Evolutionary conservation across 2,888 invertebrate genomes (phyloP), one percentile per base, ranked within the genome.

Genomic region (Brenthis daphne): DNA sequence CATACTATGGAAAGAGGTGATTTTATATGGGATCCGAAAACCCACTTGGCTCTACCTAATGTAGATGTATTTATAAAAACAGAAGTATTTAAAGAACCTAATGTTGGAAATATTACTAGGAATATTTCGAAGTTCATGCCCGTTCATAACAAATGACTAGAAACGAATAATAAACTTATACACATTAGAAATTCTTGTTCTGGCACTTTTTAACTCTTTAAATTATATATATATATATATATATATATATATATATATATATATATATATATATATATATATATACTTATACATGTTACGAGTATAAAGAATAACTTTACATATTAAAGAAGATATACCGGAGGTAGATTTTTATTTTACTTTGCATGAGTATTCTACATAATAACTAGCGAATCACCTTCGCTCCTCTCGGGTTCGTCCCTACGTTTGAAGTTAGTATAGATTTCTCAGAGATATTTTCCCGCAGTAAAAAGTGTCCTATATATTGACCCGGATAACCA

Each of bases 11-110:
- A 85, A 5, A 75, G 67, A n/a, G 78, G 77, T 53, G 76, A 82
- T 16, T 75, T 68, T 37, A 79, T 74, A 33, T 85, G 85, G 84
- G 77, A 82, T 69, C 80, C 83, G n/a, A 81, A 78, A 72, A 74
- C 51, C 12, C 75, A 77, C 47, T 24, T 77, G 6, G 57, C 80
- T 50, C 70, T 85, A 33, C 84, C 86, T 2, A 79, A 84, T 58
- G 80, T 85, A 1, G 83, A 82, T 57, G 79, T 82, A 2, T 79
- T 76, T 1, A 80, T 75, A n/a, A 77, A 78, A 24, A 70, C 74
- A 5, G 65, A 33, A 12, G 0, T n/a, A 29, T 14, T 43, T 47
- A 47, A 65, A n/a, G 37, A 14, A 12, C 6, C 33, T 20, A 14
- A 69, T 56, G 29, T 53, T 48, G 55, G 74, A 54, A 68, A 69